Evolutionary conservation across 1,140 invertebrate genomes (phyloP).

Genomic region (Melipona quadrifasciata): DNA sequence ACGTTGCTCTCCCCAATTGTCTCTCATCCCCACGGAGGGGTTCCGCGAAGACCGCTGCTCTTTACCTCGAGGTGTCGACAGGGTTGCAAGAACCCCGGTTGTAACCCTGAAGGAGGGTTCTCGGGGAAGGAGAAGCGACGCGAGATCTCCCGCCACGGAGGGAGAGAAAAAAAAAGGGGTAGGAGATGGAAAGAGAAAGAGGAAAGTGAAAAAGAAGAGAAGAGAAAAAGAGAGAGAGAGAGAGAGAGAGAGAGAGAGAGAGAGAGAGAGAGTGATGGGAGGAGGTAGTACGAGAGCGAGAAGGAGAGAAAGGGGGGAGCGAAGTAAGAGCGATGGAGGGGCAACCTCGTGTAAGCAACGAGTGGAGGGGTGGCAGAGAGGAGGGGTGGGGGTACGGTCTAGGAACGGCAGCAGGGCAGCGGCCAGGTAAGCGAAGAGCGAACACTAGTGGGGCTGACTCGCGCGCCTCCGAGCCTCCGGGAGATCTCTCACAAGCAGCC

Average conservation of each 20-base stretch:
- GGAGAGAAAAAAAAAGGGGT: too few relatives aligned
- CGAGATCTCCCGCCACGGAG: too few relatives aligned
- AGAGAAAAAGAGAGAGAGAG: not conserved
- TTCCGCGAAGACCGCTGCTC: too few relatives aligned
- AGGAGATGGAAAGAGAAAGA: not conserved
- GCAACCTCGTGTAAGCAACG: constrained; percentile 67
- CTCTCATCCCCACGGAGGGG: too few relatives aligned
- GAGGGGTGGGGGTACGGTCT: constrained; percentile 76
- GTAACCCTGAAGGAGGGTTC: not conserved
- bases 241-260: not conserved
- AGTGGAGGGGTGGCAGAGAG: constrained; percentile 66
- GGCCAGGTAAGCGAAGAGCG: constrained; percentile 77
- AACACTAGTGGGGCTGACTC: constrained; percentile 78
- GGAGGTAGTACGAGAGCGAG: constrained; percentile 21
- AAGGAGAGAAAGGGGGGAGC: constrained; percentile 31
- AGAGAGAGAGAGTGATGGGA: constrained; percentile 5
- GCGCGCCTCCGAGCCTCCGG: constrained; percentile 73
- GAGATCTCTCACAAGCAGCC: constrained; percentile 54
- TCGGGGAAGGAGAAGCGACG: not conserved
- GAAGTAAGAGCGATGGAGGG: constrained; percentile 54
- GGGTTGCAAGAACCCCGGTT: not conserved
- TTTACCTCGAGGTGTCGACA: not conserved
- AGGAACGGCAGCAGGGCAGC: constrained; percentile 70
- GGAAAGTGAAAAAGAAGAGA: not conserved
- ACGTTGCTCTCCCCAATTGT: too few relatives aligned